Evolutionary conservation across 1,140 invertebrate genomes (phyloP), one percentile per base, ranked within the genome.

Genomic region (Potamilus streckersoni): DNA sequence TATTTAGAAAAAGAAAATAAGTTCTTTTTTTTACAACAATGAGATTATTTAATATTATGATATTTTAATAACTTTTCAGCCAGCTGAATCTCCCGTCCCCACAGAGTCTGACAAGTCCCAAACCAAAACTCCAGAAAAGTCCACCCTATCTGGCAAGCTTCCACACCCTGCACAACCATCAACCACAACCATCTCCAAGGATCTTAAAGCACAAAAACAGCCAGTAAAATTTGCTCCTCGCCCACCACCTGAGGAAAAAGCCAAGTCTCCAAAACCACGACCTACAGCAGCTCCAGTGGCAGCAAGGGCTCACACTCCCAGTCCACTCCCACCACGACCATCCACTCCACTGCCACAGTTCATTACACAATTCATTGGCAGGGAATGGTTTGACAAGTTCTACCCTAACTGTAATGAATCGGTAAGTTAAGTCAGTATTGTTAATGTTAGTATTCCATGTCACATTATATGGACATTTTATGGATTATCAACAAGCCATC

Each of bases 341-440:
- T 75, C 83, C 8, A 85, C 87, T 13, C 87, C 88, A 17, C 79
- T 89, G 31, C 88, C 88, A 15, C 80, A 84, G 23, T 89, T 85
- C 70, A 85, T 89, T 63, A 82, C 77, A 56, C 87, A 88, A 80
- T 89, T 88, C 79, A 83, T 84, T n/a, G 84, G 82, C 1, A 77
- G 81, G 19, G 83, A 85, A 27, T 89, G 88, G 88, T 89, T 89
- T 78, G 80, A 89, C 64, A 87, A 88, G 71, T 86, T 82, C 79
- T 88, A 85, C 77, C 85, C 88, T 15, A 85, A 86, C 78, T 84
- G 81, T 78, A 82, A 80, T 61, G 81, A 82, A 74, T 78, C 82
- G 59, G 87, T 88, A 76, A 84, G 84, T 79, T 57, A 12, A 23
- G 16, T 74, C 6, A 11, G 8, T 56, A 20, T 38, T 38, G 38